phyloP scores from a whole-genome alignment of 2,797 vertebrate species.

The Rhynchotus rufescens region DNA sequence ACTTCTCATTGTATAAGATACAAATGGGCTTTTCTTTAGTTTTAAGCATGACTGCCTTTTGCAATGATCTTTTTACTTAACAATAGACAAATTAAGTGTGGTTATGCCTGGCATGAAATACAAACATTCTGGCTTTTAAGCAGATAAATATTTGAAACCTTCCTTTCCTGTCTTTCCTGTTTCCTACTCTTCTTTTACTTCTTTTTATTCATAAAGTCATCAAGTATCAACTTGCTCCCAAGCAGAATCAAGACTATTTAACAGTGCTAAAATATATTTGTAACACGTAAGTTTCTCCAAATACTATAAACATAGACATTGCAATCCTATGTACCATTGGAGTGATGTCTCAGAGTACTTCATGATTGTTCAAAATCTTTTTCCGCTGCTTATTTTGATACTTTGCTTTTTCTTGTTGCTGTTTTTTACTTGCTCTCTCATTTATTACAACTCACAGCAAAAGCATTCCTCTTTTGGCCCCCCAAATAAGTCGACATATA shows the following conservation, averaged over 20 bases:
- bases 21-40: slow-evolving; percentile 21
- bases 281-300: background rate
- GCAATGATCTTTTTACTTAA: background rate
- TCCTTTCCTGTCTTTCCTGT: background rate
- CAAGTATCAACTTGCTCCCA: background rate
- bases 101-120: background rate
- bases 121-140: background rate
- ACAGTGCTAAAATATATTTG: background rate
- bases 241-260: background rate
- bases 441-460: background rate
- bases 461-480: background rate
- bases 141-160: background rate
- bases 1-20: background rate
- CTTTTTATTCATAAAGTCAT: background rate
- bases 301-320: background rate
- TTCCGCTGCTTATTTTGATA: too few relatives aligned
- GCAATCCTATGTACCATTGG: background rate
- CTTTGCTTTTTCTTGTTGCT: background rate
- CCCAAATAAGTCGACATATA: background rate
- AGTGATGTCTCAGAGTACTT: background rate
- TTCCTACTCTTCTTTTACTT: background rate
- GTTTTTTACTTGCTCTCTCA: background rate
- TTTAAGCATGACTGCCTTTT: slow-evolving; percentile 25
- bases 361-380: too few relatives aligned
- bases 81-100: background rate